A percentile compares a stretch with the other conserved stretches of the same genome.
Conservation (phyloP, 2,113 vertebrate species). For the Ptilonorhynchus violaceus region DNA sequence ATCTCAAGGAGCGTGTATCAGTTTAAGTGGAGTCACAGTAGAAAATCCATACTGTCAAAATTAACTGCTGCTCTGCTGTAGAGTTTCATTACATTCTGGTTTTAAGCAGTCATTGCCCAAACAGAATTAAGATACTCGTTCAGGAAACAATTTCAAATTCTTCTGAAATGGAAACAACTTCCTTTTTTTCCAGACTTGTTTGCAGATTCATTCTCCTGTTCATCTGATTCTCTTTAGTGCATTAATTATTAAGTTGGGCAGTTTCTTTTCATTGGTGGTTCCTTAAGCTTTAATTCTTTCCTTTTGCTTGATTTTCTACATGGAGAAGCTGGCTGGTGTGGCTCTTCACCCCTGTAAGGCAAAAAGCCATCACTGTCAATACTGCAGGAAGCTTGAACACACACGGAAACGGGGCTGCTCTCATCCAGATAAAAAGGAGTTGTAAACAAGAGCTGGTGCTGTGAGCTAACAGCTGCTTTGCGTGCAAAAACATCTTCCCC, state of each 20-base stretch:
- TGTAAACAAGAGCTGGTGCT: neutral
- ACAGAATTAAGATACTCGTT: neutral
- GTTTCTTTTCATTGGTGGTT: neutral
- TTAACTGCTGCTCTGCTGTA: neutral
- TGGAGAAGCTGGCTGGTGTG: neutral
- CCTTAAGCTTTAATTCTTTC: neutral
- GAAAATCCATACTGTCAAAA: neutral
- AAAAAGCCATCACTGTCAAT: neutral
- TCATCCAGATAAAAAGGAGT: neutral
- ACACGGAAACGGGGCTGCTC: neutral
- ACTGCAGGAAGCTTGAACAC: neutral
- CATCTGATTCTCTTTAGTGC: neutral
- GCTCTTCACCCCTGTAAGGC: neutral
- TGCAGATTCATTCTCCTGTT: neutral
- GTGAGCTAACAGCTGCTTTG: neutral
- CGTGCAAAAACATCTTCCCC: neutral
- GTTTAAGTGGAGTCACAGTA: neutral
- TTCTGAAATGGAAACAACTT: neutral
- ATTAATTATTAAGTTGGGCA: neutral
- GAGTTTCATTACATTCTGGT: neutral
- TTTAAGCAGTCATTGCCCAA: neutral
- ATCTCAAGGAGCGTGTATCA: accelerated
- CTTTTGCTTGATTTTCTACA: neutral
- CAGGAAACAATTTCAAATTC: neutral
- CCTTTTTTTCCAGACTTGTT: neutral